Conservation (phyloP, 2,797 vertebrate species). For the Pteronotus mesoamericanus region DNA sequence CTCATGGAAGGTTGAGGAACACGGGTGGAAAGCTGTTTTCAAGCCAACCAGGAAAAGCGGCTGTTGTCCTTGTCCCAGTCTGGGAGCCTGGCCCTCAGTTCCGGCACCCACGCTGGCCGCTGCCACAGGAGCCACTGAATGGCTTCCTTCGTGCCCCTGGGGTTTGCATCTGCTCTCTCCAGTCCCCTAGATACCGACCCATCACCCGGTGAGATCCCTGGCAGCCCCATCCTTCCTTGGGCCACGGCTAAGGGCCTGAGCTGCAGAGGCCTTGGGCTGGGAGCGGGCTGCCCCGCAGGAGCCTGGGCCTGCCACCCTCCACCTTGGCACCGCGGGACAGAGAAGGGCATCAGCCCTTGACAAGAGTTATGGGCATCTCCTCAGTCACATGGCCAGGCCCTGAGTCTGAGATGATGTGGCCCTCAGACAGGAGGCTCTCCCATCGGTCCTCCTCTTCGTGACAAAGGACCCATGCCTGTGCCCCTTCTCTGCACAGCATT, state of each 20-base stretch:
- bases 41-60: background rate
- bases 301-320: background rate
- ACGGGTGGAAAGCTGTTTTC: background rate
- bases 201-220: accelerated
- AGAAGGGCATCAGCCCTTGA: accelerated
- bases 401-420: accelerated
- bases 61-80: background rate
- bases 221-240: background rate
- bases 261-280: background rate
- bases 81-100: background rate
- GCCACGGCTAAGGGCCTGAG: accelerated
- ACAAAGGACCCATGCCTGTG: too few relatives aligned
- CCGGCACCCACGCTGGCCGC: too few relatives aligned
- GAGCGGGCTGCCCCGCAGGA: background rate
- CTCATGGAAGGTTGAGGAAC: background rate
- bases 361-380: accelerated
- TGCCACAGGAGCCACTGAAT: background rate
- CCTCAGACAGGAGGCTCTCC: background rate
- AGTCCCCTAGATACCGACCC: background rate
- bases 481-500: background rate
- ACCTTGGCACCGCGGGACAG: accelerated
- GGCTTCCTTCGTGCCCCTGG: background rate
- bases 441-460: accelerated
- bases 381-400: accelerated
- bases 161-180: background rate